Evolutionary conservation across 1,140 invertebrate species (phyloP).

Genomic region (Lordiphosa mommai): DNA sequence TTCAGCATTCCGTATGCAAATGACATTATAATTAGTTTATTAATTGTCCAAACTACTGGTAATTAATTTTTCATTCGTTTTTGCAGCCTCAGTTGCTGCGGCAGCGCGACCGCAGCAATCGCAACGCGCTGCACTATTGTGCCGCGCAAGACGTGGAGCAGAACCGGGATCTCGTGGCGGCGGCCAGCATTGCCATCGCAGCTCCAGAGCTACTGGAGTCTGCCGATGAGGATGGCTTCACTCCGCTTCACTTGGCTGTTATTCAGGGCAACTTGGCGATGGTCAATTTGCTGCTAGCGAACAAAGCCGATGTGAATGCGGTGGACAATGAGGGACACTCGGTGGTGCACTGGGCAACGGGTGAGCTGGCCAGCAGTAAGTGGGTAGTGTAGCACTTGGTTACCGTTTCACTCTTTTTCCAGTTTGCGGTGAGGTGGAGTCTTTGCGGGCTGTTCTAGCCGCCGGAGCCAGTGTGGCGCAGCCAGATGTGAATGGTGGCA

Average conservation of each 20-base stretch:
- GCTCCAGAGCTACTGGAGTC: slow-evolving; percentile 89
- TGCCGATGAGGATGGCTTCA: slow-evolving; percentile 95
- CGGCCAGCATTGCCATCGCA: slow-evolving; percentile 84
- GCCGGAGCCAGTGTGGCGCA: slow-evolving; percentile 91
- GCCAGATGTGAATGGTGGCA: slow-evolving; percentile 95
- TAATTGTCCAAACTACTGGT: slow-evolving; percentile 39
- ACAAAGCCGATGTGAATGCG: slow-evolving; percentile 92
- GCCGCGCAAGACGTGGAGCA: slow-evolving; percentile 81
- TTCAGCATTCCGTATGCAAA: slow-evolving; percentile 46
- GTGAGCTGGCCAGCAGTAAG: slow-evolving; percentile 81
- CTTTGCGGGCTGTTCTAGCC: slow-evolving; percentile 90
- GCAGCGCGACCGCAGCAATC: slow-evolving; percentile 89
- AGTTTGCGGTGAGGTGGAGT: slow-evolving; percentile 95
- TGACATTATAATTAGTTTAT: slow-evolving; percentile 78
- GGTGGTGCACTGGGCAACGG: slow-evolving; percentile 98
- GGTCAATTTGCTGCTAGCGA: slow-evolving; percentile 89
- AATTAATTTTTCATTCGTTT: neutral
- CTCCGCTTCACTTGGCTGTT: slow-evolving; percentile 94
- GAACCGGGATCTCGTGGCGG: slow-evolving; percentile 81
- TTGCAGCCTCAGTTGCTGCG: slow-evolving; percentile 83
- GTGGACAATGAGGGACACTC: slow-evolving; percentile 96
- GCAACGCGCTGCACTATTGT: slow-evolving; percentile 96
- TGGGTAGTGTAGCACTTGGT: neutral
- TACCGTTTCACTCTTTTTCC: slow-evolving; percentile 2
- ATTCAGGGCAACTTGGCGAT: slow-evolving; percentile 93